Percentiles rank a stretch among this genome's conserved stretches.
Conservation (phyloP, 2,113 vertebrate genomes). For the Anas platyrhynchos region DNA sequence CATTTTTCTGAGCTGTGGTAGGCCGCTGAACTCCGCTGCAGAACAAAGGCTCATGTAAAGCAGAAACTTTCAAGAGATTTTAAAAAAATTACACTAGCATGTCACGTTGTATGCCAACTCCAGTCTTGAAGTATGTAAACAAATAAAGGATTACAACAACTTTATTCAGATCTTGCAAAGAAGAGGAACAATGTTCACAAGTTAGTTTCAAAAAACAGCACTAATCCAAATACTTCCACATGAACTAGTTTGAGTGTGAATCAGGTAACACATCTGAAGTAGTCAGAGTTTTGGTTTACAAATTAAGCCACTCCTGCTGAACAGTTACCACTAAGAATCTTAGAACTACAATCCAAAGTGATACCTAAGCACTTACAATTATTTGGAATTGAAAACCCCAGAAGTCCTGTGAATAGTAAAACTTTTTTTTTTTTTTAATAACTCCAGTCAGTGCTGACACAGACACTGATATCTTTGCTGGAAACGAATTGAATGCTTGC, state of each 20-base stretch:
- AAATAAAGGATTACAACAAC: background rate
- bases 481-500: background rate
- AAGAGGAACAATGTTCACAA: background rate
- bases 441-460: background rate
- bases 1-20: accelerated
- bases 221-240: background rate
- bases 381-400: background rate
- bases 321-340: background rate
- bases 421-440: background rate
- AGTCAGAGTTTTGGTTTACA: background rate
- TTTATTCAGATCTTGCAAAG: conserved; percentile 48
- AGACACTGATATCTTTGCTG: accelerated
- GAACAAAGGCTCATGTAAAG: background rate
- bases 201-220: background rate
- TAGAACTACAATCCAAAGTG: background rate
- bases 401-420: background rate
- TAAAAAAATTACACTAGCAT: background rate
- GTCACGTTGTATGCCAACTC: accelerated
- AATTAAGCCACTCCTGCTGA: background rate
- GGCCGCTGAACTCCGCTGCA: background rate
- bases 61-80: background rate
- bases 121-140: background rate
- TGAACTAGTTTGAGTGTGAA: background rate
- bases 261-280: background rate
- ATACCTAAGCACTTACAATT: background rate